Base-by-base conservation (phyloP, 2,797 vertebrate genomes). In the Dendrocincla tyrannina region DNA sequence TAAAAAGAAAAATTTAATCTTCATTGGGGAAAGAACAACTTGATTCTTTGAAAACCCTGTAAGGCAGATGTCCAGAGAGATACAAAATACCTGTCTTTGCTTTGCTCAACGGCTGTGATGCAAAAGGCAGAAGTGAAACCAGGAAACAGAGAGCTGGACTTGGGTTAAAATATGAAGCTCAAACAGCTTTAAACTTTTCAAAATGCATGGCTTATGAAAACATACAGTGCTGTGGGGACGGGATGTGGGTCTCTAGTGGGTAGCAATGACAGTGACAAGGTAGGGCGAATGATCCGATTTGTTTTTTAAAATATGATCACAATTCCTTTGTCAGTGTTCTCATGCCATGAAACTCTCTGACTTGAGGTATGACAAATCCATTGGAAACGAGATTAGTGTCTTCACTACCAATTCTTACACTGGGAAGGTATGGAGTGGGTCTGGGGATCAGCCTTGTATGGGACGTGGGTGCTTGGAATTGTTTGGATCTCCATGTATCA, bases 131-230 rank as follows among this genome's bases (percentile, higher is more conserved):
- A 56, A 30, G 19, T 32, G 58, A 49, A 88, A 25, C 67, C 25
- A 14, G 17, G 17, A 93, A 7, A 19, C 64, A 74, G 63, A 47
- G 23, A 55, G 58, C 32, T 59, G 68, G 73, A 52, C 7, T 33
- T 85, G 37, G 12, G 16, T 70, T 64, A 49, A 92, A 89, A 85
- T 88, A 33, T 33, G 19, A 33, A 79, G 44, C 72, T 88, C 56
- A 8, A 49, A 79, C 42, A 66, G 3, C 35, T 84, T 76, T 83
- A 39, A 69, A 32, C 13, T 44, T 88, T 19, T 87, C 39, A 41
- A 59, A 83, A 19, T 44, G 50, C 7, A 4, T 73, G 32, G 8
- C 44, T 58, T 75, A 20, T 92, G 62, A 58, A 62, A 73, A 32
- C 41, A 41, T 22, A 55, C 39, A 88, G 32, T 60, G 10, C 28